phyloP scores from a whole-genome alignment of 1,140 invertebrate species.

The Parapsyche elsis region DNA sequence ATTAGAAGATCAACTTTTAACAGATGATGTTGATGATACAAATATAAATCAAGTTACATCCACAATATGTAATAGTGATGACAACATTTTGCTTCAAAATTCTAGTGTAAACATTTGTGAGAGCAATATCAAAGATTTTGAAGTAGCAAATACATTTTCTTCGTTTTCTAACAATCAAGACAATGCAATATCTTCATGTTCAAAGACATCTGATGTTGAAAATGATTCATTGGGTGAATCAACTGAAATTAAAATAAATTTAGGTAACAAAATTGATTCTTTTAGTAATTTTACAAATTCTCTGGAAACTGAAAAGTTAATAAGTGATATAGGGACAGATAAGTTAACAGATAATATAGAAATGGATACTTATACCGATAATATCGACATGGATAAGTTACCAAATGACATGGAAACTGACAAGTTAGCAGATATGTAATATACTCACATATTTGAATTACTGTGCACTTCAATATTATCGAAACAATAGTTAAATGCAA shows the following conservation, averaged over 20 bases:
- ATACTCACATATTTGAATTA: no score
- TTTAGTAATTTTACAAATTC: background rate
- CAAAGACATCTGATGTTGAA: background rate
- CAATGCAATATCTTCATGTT: background rate
- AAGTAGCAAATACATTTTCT: background rate
- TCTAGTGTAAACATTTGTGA: background rate
- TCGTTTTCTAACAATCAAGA: background rate
- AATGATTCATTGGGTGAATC: background rate
- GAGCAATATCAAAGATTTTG: background rate
- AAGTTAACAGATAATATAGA: background rate
- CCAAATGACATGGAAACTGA: background rate
- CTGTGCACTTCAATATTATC: no score
- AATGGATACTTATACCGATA: background rate
- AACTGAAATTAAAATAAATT: conserved; percentile 12
- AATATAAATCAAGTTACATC: conserved; percentile 7
- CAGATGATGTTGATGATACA: conserved; percentile 29
- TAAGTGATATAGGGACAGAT: background rate
- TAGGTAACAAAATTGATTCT: background rate
- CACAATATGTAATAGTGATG: background rate
- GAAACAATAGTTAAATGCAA: no score
- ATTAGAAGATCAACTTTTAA: conserved; percentile 42
- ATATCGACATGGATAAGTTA: background rate
- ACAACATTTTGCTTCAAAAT: background rate
- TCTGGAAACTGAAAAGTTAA: background rate
- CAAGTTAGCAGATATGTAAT: background rate